Evolutionary conservation across 2,113 vertebrate genomes (phyloP), one percentile per base, ranked within the genome.

Genomic region (Salvelinus alpinus): DNA sequence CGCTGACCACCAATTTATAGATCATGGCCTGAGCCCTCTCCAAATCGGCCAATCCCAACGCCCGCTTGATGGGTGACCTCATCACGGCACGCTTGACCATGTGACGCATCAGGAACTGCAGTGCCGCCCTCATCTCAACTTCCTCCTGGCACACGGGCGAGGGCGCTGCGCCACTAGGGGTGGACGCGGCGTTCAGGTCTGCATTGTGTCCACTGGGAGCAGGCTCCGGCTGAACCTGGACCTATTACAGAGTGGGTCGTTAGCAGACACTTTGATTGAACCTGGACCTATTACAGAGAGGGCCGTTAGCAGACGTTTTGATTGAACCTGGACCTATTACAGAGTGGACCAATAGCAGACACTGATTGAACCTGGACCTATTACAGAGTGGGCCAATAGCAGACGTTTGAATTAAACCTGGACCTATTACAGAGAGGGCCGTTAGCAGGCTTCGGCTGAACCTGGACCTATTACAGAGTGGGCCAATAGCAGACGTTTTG

Each of bases 31-130:
- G 97, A 0, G 97, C 97, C 27, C 97, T 88, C 77, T 99, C 97
- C 89, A 99, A 84, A 85, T 99, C 97, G 0, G 95, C 94, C 87
- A 99, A 89, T n/a, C 97, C 96, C 60, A 98, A 71, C 0, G 96
- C 97, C 2, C 96, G 91, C 85, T 99, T 98, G 81, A 99, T 98
- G 2, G 97, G 97, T 0, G 97, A 99, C 6, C 97, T 95, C 96
- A 97, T 97, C 78, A 99, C 96, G 0, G 97, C 97, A 0, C 97
- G 92, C 78, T 98, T 99, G 77, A 99, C 97, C 97, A 99, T 99
- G 77, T 99, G 97, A 9, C 97, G 93, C 97, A 99, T 99, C 64
- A 99, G 90, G 73, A 98, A 97, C 91, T 99, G 97, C 88, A 99
- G 84, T 1, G 97, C 96, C 0, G 96, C 95, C 0, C 97, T 92